Percentiles rank a stretch among this genome's conserved stretches.
These are phyloP conservation scores for Nesometra sesokonis DNA, from an alignment of 35 echinoderm and acorn worm genomes.

Conservation along the genomic window DNA sequence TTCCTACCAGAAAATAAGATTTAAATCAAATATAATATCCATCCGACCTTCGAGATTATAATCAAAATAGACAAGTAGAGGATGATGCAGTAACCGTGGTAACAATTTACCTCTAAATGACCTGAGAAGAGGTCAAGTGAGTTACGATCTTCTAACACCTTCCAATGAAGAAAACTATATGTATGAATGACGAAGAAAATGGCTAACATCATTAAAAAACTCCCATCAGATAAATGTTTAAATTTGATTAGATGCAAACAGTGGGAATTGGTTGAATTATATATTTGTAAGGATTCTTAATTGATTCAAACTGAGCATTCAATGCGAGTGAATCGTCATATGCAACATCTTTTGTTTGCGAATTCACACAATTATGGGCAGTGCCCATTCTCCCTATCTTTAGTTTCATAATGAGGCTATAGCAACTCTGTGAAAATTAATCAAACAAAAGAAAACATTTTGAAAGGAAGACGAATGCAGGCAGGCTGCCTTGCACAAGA, in stretches of 20 bases:
- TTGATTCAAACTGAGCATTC: not conserved
- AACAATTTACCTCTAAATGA: not conserved
- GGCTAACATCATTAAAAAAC: not conserved
- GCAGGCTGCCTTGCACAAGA: not conserved
- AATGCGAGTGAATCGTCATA: not conserved
- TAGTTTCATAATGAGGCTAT: not conserved
- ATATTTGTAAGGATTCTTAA: not conserved
- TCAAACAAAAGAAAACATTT: too few species aligned
- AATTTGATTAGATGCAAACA: not conserved
- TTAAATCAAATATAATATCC: not conserved
- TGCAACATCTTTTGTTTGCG: not conserved
- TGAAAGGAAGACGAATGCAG: not conserved
- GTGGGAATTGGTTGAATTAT: not conserved
- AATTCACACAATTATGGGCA: not conserved
- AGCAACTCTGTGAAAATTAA: not conserved
- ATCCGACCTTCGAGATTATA: not conserved
- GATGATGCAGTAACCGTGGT: not conserved
- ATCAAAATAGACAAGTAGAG: not conserved
- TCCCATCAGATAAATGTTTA: not conserved
- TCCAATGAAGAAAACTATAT: not conserved
- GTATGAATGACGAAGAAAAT: not conserved
- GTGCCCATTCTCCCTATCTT: not conserved
- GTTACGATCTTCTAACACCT: not conserved
- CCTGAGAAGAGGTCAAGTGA: not conserved
- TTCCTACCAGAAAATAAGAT: not conserved